Conservation (phyloP, 1,140 invertebrate species). For the Ectropis grisescens region DNA sequence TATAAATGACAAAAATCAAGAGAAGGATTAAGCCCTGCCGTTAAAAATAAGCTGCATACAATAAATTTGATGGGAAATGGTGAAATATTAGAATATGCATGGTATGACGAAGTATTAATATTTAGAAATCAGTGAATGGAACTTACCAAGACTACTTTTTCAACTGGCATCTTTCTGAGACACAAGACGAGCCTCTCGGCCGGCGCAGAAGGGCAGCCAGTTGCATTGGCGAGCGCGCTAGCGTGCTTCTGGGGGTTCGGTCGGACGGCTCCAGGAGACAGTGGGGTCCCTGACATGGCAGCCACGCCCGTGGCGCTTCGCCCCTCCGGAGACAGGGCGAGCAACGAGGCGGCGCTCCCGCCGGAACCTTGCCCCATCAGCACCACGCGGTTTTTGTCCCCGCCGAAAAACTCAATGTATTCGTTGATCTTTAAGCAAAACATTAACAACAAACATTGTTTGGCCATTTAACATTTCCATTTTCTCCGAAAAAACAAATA, state of each 20-base stretch:
- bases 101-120: too few relatives aligned
- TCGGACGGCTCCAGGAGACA: constrained; percentile 76
- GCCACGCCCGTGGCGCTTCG: constrained; percentile 71
- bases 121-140: too few relatives aligned
- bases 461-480: too few relatives aligned
- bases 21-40: too few relatives aligned
- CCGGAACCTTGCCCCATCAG: constrained; percentile 81
- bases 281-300: constrained; percentile 76
- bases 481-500: too few relatives aligned
- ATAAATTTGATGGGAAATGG: too few relatives aligned
- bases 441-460: too few relatives aligned
- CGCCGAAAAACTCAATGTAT: constrained; percentile 81
- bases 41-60: too few relatives aligned
- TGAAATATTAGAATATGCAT: too few relatives aligned
- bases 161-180: constrained; percentile 60
- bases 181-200: constrained; percentile 71
- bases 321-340: constrained; percentile 67
- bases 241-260: constrained; percentile 66
- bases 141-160: constrained; percentile 39
- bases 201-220: constrained; percentile 70
- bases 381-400: constrained; percentile 75
- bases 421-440: constrained; percentile 68
- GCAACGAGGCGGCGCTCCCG: constrained; percentile 73
- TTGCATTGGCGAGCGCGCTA: constrained; percentile 60
- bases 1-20: too few relatives aligned